Percentiles rank a stretch among this genome's conserved stretches.
Evolutionary conservation across 2,888 invertebrate species (phyloP).

Genomic region (Ferrisia virgata): DNA sequence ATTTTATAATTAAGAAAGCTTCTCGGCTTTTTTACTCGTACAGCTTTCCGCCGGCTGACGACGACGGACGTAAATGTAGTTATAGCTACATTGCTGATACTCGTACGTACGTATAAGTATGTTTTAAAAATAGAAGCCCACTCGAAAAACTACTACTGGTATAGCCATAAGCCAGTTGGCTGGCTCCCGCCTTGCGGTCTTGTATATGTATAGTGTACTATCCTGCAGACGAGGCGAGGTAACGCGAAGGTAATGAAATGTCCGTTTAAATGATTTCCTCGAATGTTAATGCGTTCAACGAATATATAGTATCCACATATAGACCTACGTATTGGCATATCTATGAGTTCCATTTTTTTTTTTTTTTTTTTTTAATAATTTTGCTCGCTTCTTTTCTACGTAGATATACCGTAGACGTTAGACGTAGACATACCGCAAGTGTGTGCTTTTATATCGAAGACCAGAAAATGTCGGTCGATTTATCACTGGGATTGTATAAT

Average conservation of each 20-base stretch:
- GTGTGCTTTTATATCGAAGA: no score
- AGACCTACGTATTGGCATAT: neutral
- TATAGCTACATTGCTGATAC: neutral
- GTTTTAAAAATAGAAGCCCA: constrained; percentile 28
- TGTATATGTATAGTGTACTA: neutral
- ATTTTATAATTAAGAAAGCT: constrained; percentile 42
- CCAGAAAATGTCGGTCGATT: neutral
- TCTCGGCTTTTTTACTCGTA: constrained; percentile 13
- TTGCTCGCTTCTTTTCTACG: neutral
- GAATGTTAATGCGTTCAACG: constrained; percentile 6
- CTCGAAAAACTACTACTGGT: constrained; percentile 22
- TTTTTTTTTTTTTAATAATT: neutral
- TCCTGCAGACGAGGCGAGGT: neutral
- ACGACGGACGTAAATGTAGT: no score
- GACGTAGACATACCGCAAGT: no score
- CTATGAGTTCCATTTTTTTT: no score
- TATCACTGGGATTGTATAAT: neutral
- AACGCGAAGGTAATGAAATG: constrained; percentile 14
- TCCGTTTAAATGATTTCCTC: constrained; percentile 27
- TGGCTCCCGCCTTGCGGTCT: neutral
- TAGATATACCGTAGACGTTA: neutral
- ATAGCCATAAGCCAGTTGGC: neutral
- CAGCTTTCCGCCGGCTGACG: no score
- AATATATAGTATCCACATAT: no score
- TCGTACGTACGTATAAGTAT: neutral